Evolutionary conservation across 2,113 vertebrate species (phyloP).

Genomic region (Lepus timidus): DNA sequence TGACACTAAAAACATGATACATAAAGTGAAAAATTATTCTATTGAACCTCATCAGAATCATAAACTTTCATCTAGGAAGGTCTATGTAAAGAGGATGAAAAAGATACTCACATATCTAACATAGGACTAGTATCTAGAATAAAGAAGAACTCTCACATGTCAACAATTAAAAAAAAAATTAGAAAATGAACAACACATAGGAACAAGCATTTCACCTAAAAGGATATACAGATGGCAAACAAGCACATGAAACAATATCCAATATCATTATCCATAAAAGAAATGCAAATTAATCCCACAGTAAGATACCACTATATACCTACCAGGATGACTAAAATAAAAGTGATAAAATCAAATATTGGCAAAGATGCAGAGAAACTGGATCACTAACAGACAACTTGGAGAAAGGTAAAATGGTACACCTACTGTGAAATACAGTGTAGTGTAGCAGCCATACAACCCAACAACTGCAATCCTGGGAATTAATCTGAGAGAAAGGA

Average conservation of each 20-base stretch:
- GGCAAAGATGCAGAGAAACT: not conserved
- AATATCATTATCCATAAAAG: conserved; percentile 9
- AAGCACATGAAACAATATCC: conserved; percentile 3
- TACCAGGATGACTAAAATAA: conserved; percentile 30
- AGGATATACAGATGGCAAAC: not conserved
- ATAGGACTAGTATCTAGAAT: not conserved
- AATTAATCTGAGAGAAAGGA: conserved; percentile 14
- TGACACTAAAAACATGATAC: not conserved
- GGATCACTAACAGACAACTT: not conserved
- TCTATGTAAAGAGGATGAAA: not conserved
- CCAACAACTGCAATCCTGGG: not conserved
- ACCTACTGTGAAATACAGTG: not conserved
- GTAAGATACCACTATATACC: not conserved
- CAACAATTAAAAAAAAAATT: conserved; percentile 33
- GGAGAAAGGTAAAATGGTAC: not conserved
- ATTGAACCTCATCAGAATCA: not conserved
- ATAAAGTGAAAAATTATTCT: conserved; percentile 34
- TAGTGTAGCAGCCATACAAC: not conserved
- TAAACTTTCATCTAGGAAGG: not conserved
- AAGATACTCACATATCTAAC: not conserved
- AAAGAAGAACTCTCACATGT: conserved; percentile 26
- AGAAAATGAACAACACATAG: conserved; percentile 2
- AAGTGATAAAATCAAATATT: conserved; percentile 33
- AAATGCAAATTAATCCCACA: conserved; percentile 5
- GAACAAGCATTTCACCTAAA: not conserved